A percentile compares a stretch with the other conserved stretches of the same genome.
These are phyloP conservation scores for Trichogramma evanescens DNA, from an alignment of 2,888 invertebrate genomes.

Conservation along the genomic window DNA sequence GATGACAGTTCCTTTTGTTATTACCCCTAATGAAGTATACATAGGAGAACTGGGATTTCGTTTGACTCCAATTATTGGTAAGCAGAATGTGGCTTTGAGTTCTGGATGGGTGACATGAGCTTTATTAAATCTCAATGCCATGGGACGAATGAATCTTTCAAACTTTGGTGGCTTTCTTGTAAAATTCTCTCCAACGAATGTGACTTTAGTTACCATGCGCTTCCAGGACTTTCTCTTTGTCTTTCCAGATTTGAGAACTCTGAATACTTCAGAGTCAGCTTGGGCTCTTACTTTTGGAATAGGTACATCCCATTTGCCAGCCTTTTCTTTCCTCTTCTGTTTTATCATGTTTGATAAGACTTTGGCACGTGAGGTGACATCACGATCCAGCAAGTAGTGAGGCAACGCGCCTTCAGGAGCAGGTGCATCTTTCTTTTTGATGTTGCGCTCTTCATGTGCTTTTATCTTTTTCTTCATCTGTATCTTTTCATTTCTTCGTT, in stretches of 20 bases:
- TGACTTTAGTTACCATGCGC: conserved; percentile 97
- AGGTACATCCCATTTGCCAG: conserved; percentile 99
- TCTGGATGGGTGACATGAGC: conserved; percentile 99
- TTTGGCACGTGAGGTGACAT: conserved; percentile 88
- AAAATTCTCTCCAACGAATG: conserved; percentile 95
- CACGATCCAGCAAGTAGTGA: conserved; percentile 93
- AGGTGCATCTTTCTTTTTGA: conserved; percentile 72
- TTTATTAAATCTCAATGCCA: conserved; percentile 92
- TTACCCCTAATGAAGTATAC: conserved; percentile 95
- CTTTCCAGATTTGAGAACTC: conserved; percentile 85
- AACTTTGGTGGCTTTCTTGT: conserved; percentile 99
- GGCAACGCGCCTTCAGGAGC: conserved; percentile 89
- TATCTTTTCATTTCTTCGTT: conserved; percentile 95
- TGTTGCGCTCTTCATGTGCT: conserved; percentile 92
- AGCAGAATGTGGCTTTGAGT: conserved; percentile 91
- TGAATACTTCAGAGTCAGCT: conserved; percentile 94
- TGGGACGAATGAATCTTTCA: conserved; percentile 95
- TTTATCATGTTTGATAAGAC: conserved; percentile 98
- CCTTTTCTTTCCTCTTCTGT: conserved; percentile 98
- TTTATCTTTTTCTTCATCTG: conserved; percentile 98
- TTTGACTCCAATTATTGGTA: conserved; percentile 98
- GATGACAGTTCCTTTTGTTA: conserved; percentile 96
- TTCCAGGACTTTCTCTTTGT: conserved; percentile 96
- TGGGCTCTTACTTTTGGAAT: conserved; percentile 97
- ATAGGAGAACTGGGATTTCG: conserved; percentile 97